Conservation (phyloP, 2,888 invertebrate species). For the Hecatera dysodea region DNA sequence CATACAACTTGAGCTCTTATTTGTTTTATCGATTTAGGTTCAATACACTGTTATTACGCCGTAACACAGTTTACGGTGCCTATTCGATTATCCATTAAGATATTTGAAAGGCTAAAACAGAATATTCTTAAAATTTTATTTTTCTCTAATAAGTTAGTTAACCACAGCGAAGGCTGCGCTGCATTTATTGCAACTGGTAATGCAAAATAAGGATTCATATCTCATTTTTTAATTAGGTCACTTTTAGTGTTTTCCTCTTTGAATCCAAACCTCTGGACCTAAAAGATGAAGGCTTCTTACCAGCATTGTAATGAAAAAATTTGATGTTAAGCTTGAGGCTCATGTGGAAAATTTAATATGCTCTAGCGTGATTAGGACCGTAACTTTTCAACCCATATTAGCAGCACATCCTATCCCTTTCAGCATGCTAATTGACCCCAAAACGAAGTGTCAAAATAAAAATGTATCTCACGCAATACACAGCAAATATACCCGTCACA, state of each 20-base stretch:
- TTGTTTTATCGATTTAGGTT: slow-evolving; percentile 43
- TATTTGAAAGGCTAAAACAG: not conserved
- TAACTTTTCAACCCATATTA: not conserved
- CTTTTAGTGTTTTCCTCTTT: too few species aligned
- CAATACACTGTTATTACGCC: slow-evolving; percentile 10
- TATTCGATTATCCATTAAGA: not conserved
- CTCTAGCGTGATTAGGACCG: not conserved
- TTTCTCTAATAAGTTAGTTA: too few species aligned
- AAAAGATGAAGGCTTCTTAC: too few species aligned
- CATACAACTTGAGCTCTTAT: not conserved
- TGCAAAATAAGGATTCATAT: too few species aligned
- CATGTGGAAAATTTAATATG: too few species aligned
- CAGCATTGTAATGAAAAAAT: too few species aligned
- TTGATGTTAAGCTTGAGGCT: too few species aligned
- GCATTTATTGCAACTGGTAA: too few species aligned
- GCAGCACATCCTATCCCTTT: not conserved
- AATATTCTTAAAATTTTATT: too few species aligned
- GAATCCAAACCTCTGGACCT: too few species aligned
- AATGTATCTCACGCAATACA: slow-evolving; percentile 58
- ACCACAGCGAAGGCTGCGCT: too few species aligned
- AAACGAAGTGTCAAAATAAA: slow-evolving; percentile 38
- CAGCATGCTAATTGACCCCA: not conserved
- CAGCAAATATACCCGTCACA: slow-evolving; percentile 65
- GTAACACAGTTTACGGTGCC: slow-evolving; percentile 11
- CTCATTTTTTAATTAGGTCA: too few species aligned